These are phyloP conservation scores for Ameiurus melas DNA, from an alignment of 2,113 vertebrate genomes.

Conservation along the genomic window DNA sequence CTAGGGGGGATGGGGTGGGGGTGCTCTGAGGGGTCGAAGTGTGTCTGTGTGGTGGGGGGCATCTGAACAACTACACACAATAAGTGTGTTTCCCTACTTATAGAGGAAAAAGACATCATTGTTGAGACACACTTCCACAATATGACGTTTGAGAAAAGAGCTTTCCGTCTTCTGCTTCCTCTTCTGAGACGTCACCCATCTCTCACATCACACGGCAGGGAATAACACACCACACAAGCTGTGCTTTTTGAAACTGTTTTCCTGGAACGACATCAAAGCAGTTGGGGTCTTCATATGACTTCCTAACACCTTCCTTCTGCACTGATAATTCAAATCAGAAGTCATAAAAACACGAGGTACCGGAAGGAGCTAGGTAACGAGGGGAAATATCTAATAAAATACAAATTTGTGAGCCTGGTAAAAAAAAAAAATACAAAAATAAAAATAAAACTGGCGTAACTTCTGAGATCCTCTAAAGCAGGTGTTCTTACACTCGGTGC, in stretches of 20 bases:
- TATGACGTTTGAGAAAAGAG: constrained; percentile 37
- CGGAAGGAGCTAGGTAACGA: too few relatives aligned
- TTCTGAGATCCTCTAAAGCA: not conserved
- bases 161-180: constrained; percentile 5
- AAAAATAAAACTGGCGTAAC: not conserved
- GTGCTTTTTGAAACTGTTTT: not conserved
- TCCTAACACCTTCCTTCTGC: not conserved
- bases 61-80: constrained; percentile 56
- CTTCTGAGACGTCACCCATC: constrained; percentile 5
- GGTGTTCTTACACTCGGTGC: not conserved
- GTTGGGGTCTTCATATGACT: not conserved
- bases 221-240: constrained; percentile 11
- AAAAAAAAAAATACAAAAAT: not conserved
- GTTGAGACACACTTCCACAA: constrained; percentile 54
- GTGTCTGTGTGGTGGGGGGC: constrained; percentile 52
- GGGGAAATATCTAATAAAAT: not conserved
- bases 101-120: constrained; percentile 44
- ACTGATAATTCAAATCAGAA: too few relatives aligned
- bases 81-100: constrained; percentile 43
- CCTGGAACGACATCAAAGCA: not conserved
- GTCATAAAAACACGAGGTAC: not conserved
- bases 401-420: not conserved
- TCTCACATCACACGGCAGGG: not conserved
- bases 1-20: too few relatives aligned
- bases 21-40: constrained; percentile 56